Evolutionary conservation across 2,888 invertebrate genomes (phyloP), one percentile per base, ranked within the genome.

Genomic region (Yponomeuta cagnagella): DNA sequence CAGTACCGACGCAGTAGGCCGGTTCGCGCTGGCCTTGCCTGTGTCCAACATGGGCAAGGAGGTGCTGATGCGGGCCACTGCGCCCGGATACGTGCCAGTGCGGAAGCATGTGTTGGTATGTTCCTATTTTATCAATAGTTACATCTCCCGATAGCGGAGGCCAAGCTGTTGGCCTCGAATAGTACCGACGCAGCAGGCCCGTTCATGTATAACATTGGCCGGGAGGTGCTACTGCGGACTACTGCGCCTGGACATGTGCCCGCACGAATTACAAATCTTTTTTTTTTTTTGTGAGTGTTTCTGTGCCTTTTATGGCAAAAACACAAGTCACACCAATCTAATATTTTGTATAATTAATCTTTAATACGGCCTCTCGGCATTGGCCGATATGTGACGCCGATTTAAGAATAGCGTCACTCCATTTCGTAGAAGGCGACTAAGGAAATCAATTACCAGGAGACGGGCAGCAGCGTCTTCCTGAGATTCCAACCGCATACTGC

Each of bases 181-280:
- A 71, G 72, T 10, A 88, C 85, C 58, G 91, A 93, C 75, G 76
- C 74, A 0, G 80, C 77, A 66, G 94, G 94, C 0, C 85, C 88
- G 68, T 94, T 93, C 79, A 81, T 89, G 10, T 79, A 80, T 0
- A 84, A 82, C 73, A 82, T 80, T 74, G 89, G 88, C n/a, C 89
- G 87, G 69, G 90, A 91, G 71, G 80, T 93, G 31, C 90, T 93
- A 0, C 78, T 96, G 3, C 86, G 88, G 52, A 95, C 94, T 0
- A 84, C 88, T 1, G 93, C 93, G 1, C 82, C 90, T 4, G 95
- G 95, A 0, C 96, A 95, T 78, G 87, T 94, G 70, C 79, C 93
- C 0, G 86, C 86, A 64, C 90, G 93, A 43, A 93, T 23, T 23
- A 23, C 23, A 23, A 23, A 23, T 23, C 23, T 23, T 23, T 23